Conservation (phyloP, 2,797 vertebrate species). For the Petrocephalus sullivani region DNA sequence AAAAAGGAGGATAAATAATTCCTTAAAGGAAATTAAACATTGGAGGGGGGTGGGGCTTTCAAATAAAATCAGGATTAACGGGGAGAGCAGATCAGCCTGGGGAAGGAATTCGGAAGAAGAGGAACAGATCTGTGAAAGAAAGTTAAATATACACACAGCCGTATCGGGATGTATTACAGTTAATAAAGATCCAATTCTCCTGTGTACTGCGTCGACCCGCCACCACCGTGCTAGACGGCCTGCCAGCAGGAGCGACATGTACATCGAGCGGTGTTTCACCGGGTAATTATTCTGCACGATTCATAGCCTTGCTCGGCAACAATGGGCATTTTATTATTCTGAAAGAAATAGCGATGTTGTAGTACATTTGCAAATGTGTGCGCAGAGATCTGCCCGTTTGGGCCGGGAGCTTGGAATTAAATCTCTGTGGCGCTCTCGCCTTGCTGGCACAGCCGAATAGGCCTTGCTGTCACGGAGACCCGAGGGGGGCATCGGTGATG, state of each 20-base stretch:
- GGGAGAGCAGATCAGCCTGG: not conserved
- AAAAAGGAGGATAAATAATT: not conserved
- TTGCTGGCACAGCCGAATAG: not conserved
- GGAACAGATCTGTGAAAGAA: not conserved
- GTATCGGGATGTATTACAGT: not conserved
- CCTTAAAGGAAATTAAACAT: not conserved
- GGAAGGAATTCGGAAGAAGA: not conserved
- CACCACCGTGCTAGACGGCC: not conserved
- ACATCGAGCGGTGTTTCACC: not conserved
- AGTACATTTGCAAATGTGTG: not conserved
- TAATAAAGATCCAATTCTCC: not conserved
- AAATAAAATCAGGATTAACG: not conserved
- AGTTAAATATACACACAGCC: not conserved
- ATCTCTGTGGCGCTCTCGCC: not conserved
- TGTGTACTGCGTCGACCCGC: not conserved
- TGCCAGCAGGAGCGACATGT: not conserved
- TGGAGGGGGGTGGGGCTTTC: not conserved
- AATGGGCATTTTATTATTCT: constrained; percentile 5
- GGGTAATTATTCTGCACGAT: not conserved
- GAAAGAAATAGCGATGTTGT: not conserved
- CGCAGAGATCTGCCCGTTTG: not conserved
- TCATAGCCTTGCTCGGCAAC: not conserved
- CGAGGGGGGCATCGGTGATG: not conserved
- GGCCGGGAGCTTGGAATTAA: not conserved
- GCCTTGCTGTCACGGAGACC: not conserved